phyloP scores from a whole-genome alignment of 2,113 vertebrate species.

The Craseonycteris thonglongyai region DNA sequence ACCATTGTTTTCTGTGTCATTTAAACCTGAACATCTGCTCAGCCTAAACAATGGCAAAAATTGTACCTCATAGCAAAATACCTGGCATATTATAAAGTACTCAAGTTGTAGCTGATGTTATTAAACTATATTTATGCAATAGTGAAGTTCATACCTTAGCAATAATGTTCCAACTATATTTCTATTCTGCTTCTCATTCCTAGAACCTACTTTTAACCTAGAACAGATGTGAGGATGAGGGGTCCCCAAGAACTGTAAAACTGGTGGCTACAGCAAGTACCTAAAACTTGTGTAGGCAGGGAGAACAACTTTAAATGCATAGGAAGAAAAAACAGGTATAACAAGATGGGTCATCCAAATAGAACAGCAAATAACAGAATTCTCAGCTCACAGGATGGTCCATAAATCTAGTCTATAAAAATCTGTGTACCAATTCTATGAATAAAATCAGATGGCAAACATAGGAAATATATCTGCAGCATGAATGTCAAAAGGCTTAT shows the following conservation, averaged over 20 bases:
- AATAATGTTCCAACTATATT: neutral
- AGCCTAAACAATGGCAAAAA: neutral
- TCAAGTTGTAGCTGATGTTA: neutral
- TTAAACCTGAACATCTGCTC: too few species aligned
- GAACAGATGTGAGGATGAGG: neutral
- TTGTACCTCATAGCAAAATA: neutral
- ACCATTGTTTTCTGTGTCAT: too few species aligned
- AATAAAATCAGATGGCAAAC: neutral
- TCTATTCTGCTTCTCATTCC: neutral
- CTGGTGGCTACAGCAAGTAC: neutral
- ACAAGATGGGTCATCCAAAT: neutral
- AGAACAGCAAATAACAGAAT: neutral
- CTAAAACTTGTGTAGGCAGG: neutral
- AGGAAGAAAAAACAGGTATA: neutral
- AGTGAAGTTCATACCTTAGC: neutral
- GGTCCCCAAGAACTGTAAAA: neutral
- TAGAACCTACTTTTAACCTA: neutral
- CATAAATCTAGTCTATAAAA: slow-evolving; percentile 7
- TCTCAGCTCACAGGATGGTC: neutral
- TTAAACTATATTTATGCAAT: neutral
- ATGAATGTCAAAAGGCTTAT: neutral
- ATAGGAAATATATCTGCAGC: neutral
- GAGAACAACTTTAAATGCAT: neutral
- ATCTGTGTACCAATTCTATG: neutral
- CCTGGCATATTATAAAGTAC: neutral